Evolutionary conservation across 2,888 invertebrate genomes (phyloP).

Genomic region (Dolichopus griseipennis): DNA sequence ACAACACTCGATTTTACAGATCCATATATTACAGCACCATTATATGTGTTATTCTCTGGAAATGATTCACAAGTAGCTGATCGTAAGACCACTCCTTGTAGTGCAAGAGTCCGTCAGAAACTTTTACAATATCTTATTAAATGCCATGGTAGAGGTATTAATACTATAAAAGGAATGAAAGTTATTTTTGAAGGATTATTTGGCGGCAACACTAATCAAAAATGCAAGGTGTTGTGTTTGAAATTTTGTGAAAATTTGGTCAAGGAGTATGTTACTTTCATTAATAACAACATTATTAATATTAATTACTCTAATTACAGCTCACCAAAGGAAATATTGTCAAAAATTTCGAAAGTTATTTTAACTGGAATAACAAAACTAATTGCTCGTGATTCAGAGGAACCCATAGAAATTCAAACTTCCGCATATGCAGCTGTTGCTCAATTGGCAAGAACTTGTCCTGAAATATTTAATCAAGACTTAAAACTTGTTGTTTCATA

Average conservation of each 20-base stretch:
- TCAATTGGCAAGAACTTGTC: conserved; percentile 47
- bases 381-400: conserved; percentile 36
- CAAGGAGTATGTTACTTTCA: conserved; percentile 55
- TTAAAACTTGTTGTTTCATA: conserved; percentile 43
- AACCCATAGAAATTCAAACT: conserved; percentile 45
- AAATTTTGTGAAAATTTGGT: conserved; percentile 75
- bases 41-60: conserved; percentile 63
- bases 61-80: conserved; percentile 51
- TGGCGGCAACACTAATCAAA: conserved; percentile 71
- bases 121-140: conserved; percentile 73
- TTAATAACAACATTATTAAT: conserved; percentile 5
- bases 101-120: conserved; percentile 75
- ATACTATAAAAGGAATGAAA: conserved; percentile 75
- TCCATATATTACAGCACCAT: conserved; percentile 56
- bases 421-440: conserved; percentile 41
- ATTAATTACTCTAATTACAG: conserved; percentile 23
- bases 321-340: conserved; percentile 36
- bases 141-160: conserved; percentile 59
- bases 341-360: conserved; percentile 39
- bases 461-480: conserved; percentile 58
- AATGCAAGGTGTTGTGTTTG: conserved; percentile 70
- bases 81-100: conserved; percentile 66
- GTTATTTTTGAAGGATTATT: conserved; percentile 82
- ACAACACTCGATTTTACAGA: conserved; percentile 68
- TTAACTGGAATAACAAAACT: conserved; percentile 39